Evolutionary conservation across 2,888 invertebrate genomes (phyloP).

Genomic region (Metallyticus violacea): DNA sequence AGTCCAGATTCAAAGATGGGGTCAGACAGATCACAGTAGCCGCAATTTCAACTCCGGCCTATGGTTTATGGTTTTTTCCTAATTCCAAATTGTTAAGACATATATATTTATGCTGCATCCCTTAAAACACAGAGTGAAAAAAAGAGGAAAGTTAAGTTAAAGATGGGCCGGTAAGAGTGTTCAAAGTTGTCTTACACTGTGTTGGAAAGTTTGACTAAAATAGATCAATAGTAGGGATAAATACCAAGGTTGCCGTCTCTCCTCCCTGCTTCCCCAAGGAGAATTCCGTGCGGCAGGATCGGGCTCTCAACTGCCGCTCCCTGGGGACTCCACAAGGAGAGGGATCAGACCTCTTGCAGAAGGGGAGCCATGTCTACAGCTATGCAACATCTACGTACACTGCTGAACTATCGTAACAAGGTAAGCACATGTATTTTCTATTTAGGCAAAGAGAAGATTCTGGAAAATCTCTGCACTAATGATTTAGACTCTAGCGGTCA

Average conservation of each 20-base stretch:
- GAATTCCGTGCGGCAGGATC: slow-evolving; percentile 7
- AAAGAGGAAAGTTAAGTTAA: not conserved
- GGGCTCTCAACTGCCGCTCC: slow-evolving; percentile 23
- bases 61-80: no score
- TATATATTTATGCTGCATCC: no score
- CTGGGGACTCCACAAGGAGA: slow-evolving; percentile 16
- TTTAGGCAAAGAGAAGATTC: not conserved
- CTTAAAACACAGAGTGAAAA: no score
- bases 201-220: slow-evolving; percentile 6
- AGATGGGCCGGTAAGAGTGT: not conserved
- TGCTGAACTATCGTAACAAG: not conserved
- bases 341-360: slow-evolving; percentile 14
- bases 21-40: no score
- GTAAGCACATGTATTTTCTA: not conserved
- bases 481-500: no score
- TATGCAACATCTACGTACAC: not conserved
- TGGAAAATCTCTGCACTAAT: no score
- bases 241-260: slow-evolving; percentile 3
- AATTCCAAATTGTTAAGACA: no score
- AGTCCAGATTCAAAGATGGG: no score
- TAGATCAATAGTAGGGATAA: slow-evolving; percentile 18
- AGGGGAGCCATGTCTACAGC: not conserved
- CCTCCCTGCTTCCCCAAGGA: slow-evolving; percentile 18
- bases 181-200: not conserved
- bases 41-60: no score